Conservation (phyloP, 2,113 vertebrate species). For the Thomomys bottae region DNA sequence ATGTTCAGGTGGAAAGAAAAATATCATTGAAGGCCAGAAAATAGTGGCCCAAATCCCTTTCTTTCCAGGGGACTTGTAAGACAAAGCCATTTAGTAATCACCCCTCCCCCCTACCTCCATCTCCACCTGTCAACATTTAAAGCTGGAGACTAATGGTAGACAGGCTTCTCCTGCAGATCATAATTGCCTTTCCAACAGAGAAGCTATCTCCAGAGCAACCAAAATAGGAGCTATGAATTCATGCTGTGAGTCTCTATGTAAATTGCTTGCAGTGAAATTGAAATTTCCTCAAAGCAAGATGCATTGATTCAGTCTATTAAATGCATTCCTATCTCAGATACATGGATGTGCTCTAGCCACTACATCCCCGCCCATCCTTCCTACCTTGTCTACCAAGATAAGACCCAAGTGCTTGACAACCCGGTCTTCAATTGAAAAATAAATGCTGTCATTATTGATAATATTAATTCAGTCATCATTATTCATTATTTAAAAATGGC, state of each 20-base stretch:
- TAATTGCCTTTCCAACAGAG: conserved; percentile 80
- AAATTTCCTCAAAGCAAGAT: conserved; percentile 68
- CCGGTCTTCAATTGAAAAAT: conserved; percentile 54
- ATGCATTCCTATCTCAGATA: conserved; percentile 31
- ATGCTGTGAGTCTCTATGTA: conserved; percentile 62
- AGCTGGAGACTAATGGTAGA: conserved; percentile 72
- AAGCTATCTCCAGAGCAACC: conserved; percentile 75
- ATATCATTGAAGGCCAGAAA: background rate
- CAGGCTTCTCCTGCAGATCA: conserved; percentile 61
- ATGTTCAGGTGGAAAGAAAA: background rate
- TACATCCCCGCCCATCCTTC: background rate
- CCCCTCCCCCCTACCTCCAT: conserved; percentile 43
- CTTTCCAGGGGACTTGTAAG: conserved; percentile 39
- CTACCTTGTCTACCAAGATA: conserved; percentile 13
- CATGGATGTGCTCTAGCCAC: background rate
- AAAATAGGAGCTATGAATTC: conserved; percentile 56
- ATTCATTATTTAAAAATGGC: conserved; percentile 51
- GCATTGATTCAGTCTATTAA: conserved; percentile 30
- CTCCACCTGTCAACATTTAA: conserved; percentile 72
- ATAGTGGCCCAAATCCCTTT: conserved; percentile 32
- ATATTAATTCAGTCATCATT: conserved; percentile 26
- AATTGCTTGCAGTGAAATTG: conserved; percentile 69
- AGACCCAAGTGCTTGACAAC: conserved; percentile 33
- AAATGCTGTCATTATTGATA: conserved; percentile 50
- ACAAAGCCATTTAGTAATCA: conserved; percentile 69